Evolutionary conservation across 2,113 vertebrate genomes (phyloP).

Genomic region (Thunnus maccoyii): DNA sequence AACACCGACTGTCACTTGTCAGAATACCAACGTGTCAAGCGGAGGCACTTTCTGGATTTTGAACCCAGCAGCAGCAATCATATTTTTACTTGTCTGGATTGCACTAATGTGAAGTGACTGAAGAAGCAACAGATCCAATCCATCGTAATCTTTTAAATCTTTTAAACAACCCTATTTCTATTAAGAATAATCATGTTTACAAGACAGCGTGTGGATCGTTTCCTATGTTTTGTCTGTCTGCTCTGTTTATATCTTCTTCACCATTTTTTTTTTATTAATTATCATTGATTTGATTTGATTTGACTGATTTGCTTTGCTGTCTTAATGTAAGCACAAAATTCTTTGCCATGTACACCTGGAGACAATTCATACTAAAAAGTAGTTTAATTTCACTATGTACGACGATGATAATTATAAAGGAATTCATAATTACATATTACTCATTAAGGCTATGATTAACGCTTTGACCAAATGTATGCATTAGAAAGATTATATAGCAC

Average conservation of each 20-base stretch:
- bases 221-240: background rate
- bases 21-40: background rate
- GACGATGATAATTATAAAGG: no score
- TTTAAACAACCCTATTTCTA: no score
- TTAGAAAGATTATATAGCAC: background rate
- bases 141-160: background rate
- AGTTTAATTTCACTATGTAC: background rate
- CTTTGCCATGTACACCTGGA: background rate
- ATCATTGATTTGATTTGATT: no score
- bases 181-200: background rate
- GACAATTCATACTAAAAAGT: background rate
- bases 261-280: background rate
- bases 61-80: conserved; percentile 18
- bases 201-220: background rate
- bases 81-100: conserved; percentile 43
- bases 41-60: conserved; percentile 30
- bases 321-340: background rate
- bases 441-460: background rate
- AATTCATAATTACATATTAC: background rate
- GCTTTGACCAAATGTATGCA: background rate
- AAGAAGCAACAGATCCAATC: background rate
- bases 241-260: background rate
- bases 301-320: background rate
- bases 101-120: conserved; percentile 15
- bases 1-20: conserved; percentile 48